A percentile compares a stretch with the other conserved stretches of the same genome.
Conservation (phyloP, 2,888 invertebrate species). For the Carterocephalus palaemon region DNA sequence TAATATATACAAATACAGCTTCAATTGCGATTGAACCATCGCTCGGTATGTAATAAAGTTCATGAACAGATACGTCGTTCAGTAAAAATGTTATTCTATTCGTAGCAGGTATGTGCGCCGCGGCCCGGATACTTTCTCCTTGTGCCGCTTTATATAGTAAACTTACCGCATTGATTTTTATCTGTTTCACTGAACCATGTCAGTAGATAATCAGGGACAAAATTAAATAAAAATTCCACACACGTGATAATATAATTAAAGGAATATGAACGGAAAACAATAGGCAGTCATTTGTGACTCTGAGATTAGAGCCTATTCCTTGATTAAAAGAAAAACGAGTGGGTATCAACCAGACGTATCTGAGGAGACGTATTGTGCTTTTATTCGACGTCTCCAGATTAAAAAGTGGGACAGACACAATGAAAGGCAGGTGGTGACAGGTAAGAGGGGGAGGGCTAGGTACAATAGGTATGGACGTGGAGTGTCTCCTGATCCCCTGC, state of each 20-base stretch:
- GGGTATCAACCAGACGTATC: slow-evolving; percentile 59
- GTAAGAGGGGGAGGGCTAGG: slow-evolving; percentile 44
- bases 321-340: slow-evolving; percentile 64
- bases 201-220: too few species aligned
- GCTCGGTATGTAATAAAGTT: too few species aligned
- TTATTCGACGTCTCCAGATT: slow-evolving; percentile 72
- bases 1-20: too few species aligned
- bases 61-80: too few species aligned
- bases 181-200: too few species aligned
- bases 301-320: slow-evolving; percentile 40
- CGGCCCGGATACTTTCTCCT: too few species aligned
- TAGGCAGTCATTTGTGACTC: slow-evolving; percentile 12
- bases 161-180: too few species aligned
- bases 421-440: slow-evolving; percentile 50
- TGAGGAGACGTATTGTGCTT: slow-evolving; percentile 61
- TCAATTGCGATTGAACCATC: too few species aligned
- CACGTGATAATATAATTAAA: not conserved
- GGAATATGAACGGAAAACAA: slow-evolving; percentile 17
- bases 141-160: too few species aligned
- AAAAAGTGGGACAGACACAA: slow-evolving; percentile 70
- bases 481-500: slow-evolving; percentile 43
- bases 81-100: too few species aligned
- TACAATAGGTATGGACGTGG: slow-evolving; percentile 57
- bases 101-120: too few species aligned
- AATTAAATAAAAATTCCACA: not conserved